phyloP scores from a whole-genome alignment of 2,888 invertebrate genomes.

The Apotomis betuletana region DNA sequence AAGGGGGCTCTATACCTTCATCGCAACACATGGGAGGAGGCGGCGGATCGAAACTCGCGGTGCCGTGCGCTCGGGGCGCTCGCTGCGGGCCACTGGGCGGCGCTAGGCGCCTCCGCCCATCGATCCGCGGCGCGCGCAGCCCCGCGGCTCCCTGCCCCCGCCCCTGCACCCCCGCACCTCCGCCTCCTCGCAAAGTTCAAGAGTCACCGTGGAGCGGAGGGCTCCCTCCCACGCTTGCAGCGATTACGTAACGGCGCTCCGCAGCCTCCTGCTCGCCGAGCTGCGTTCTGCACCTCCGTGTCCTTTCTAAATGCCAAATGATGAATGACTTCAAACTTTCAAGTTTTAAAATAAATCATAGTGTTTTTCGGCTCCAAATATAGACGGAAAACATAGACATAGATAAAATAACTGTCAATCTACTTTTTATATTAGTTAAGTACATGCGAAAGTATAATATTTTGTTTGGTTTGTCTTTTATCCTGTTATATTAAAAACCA shows the following conservation, averaged over 20 bases:
- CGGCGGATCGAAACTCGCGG: conserved; percentile 43
- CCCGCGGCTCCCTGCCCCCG: conserved; percentile 12
- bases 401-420: too few relatives aligned
- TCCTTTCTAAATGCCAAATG: conserved; percentile 46
- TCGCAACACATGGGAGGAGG: conserved; percentile 68
- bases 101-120: conserved; percentile 32
- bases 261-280: conserved; percentile 7
- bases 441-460: too few relatives aligned
- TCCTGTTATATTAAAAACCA: too few relatives aligned
- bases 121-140: conserved; percentile 42
- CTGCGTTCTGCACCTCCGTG: conserved; percentile 51
- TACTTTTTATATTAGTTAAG: too few relatives aligned
- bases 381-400: too few relatives aligned
- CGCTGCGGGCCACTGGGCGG: conserved; percentile 55
- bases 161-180: conserved; percentile 30
- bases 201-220: conserved; percentile 27
- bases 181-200: conserved; percentile 43
- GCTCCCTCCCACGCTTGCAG: conserved; percentile 39
- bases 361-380: too few relatives aligned
- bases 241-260: conserved; percentile 45
- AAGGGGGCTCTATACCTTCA: conserved; percentile 75
- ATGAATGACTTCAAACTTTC: too few relatives aligned
- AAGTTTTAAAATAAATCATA: too few relatives aligned
- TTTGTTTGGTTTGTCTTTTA: too few relatives aligned
- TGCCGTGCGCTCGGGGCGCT: conserved; percentile 51